These are phyloP conservation scores for Aphidius gifuensis DNA, from an alignment of 1,140 invertebrate species.

Conservation along the genomic window DNA sequence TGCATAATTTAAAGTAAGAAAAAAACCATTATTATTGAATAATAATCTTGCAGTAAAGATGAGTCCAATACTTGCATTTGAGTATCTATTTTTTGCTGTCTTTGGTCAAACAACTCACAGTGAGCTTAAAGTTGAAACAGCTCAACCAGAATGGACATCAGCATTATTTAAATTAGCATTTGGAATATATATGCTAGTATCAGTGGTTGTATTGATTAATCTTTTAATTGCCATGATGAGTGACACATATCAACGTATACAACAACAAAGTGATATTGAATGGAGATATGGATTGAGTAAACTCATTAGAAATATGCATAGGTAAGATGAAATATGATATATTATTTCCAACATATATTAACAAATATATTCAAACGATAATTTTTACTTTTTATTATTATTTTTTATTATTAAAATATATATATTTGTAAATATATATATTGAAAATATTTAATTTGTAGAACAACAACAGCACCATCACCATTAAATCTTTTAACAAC, in stretches of 20 bases:
- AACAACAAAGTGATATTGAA: conserved; percentile 98
- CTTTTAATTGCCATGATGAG: conserved; percentile 99
- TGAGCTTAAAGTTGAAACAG: conserved; percentile 68
- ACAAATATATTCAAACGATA: too few species aligned
- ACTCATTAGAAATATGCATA: conserved; percentile 97
- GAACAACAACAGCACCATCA: conserved; percentile 95
- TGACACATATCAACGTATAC: conserved; percentile 97
- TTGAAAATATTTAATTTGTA: conserved; percentile 37
- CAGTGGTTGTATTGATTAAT: conserved; percentile 96
- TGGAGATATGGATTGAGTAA: conserved; percentile 99
- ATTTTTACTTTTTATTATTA: too few species aligned
- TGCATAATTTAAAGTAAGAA: conserved; percentile 23
- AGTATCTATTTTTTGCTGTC: conserved; percentile 96
- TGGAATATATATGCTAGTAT: conserved; percentile 96
- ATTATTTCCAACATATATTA: background rate
- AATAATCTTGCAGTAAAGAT: conserved; percentile 67
- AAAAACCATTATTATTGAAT: conserved; percentile 17
- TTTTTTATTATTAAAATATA: background rate
- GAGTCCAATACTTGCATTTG: conserved; percentile 86
- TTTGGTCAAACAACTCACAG: conserved; percentile 93
- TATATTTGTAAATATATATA: background rate
- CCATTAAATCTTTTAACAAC: conserved; percentile 96
- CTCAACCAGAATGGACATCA: conserved; percentile 70
- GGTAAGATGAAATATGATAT: conserved; percentile 30
- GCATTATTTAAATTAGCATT: conserved; percentile 84